Evolutionary conservation across 1,140 invertebrate species (phyloP).

Genomic region (Sitodiplosis mosellana): DNA sequence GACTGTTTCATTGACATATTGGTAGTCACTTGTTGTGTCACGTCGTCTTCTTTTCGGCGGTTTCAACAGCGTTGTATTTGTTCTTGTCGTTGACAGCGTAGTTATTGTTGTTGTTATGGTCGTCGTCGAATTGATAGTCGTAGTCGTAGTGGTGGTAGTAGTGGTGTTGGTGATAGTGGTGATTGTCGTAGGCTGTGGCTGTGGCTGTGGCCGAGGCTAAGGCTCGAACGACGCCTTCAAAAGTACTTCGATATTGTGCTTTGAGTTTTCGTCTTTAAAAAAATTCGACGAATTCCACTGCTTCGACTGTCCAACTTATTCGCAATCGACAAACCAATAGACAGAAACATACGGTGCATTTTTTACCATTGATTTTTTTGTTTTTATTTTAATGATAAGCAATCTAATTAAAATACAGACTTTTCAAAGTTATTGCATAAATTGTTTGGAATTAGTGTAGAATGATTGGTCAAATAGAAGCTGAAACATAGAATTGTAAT

Average conservation of each 20-base stretch:
- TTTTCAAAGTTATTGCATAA: no score
- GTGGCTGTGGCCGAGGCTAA: no score
- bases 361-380: no score
- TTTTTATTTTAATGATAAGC: no score
- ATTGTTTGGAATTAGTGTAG: no score
- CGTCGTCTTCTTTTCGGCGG: conserved; percentile 9
- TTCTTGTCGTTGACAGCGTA: conserved; percentile 9
- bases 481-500: no score
- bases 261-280: conserved; percentile 36
- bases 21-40: not conserved
- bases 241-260: conserved; percentile 47
- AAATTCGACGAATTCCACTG: conserved; percentile 39
- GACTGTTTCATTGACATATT: conserved; percentile 4
- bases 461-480: no score
- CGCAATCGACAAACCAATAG: conserved; percentile 62
- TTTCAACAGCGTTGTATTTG: no score
- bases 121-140: conserved; percentile 31
- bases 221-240: conserved; percentile 45
- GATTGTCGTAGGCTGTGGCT: conserved; percentile 31
- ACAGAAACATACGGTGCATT: conserved; percentile 41
- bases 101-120: no score
- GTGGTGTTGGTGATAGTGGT: conserved; percentile 34
- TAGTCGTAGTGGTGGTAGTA: conserved; percentile 30
- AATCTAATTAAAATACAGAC: no score
- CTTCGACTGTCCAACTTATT: conserved; percentile 41